phyloP scores from a whole-genome alignment of 2,113 vertebrate genomes.

The Camelus bactrianus region DNA sequence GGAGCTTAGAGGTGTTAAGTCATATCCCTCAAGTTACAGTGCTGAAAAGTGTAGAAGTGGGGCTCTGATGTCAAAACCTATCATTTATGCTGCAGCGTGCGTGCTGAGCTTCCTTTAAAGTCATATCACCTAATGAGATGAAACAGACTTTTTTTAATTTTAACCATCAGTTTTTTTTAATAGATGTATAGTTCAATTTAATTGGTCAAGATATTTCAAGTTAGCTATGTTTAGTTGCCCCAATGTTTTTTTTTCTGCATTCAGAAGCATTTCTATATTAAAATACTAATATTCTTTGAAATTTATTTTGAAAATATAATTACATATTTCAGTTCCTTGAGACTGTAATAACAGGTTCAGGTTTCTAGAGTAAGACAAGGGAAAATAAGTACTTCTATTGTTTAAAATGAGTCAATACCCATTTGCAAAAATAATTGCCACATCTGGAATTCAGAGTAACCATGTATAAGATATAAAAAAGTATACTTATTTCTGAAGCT shows the following conservation, averaged over 20 bases:
- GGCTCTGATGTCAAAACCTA: not conserved
- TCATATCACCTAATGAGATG: not conserved
- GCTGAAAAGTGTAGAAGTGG: not conserved
- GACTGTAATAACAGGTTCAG: not conserved
- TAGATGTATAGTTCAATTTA: not conserved
- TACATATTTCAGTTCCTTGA: not conserved
- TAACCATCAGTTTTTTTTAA: not conserved
- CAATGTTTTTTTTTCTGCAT: not conserved
- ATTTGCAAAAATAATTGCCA: not conserved
- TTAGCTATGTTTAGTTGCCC: not conserved
- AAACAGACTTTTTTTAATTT: not conserved
- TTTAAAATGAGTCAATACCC: not conserved
- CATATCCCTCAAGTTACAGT: not conserved
- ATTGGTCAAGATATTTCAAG: not conserved
- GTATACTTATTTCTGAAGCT: not conserved
- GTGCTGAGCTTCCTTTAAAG: not conserved
- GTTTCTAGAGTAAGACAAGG: not conserved
- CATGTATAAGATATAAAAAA: not conserved
- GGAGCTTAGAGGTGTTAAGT: not conserved
- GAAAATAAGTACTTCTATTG: not conserved
- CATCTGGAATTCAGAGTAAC: not conserved
- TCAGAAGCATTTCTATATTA: not conserved
- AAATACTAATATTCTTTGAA: not conserved
- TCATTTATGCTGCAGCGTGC: not conserved
- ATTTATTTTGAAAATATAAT: slow-evolving; percentile 35